These are phyloP conservation scores for Elaphurus davidianus DNA, from an alignment of 2,113 vertebrate species.

Conservation along the genomic window DNA sequence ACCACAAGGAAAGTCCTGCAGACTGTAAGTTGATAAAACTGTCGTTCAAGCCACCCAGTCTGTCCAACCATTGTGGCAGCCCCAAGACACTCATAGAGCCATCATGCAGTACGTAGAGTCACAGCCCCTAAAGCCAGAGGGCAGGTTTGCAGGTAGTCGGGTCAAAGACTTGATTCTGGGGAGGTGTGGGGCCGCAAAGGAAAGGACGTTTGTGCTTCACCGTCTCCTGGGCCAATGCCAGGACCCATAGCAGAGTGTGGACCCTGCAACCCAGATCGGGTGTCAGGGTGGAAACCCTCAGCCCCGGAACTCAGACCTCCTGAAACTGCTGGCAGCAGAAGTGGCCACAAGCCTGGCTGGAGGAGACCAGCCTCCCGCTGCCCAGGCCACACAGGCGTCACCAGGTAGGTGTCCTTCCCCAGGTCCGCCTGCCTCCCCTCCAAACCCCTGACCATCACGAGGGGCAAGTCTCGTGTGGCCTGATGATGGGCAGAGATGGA, in stretches of 20 bases:
- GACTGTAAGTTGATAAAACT: background rate
- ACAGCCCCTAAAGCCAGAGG: background rate
- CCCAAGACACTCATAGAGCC: background rate
- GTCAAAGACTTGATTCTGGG: background rate
- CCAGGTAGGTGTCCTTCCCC: background rate
- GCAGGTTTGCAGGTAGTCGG: background rate
- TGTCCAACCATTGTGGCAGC: fast-evolving
- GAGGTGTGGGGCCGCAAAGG: background rate
- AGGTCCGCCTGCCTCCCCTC: background rate
- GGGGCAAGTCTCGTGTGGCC: fast-evolving
- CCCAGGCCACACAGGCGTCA: background rate
- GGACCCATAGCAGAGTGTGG: background rate
- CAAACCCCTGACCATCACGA: background rate
- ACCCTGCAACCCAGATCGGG: too few relatives aligned
- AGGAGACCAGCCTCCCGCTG: background rate
- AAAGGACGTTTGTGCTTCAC: fast-evolving
- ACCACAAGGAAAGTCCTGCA: background rate
- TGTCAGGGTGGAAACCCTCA: background rate
- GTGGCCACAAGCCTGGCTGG: background rate
- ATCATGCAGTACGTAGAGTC: fast-evolving
- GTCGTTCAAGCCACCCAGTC: background rate
- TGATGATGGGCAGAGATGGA: background rate
- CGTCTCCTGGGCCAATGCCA: fast-evolving
- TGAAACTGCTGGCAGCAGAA: background rate
- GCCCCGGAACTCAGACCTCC: background rate